These are phyloP conservation scores for Subacronicta megacephala DNA, from an alignment of 2,888 invertebrate species.

Conservation along the genomic window DNA sequence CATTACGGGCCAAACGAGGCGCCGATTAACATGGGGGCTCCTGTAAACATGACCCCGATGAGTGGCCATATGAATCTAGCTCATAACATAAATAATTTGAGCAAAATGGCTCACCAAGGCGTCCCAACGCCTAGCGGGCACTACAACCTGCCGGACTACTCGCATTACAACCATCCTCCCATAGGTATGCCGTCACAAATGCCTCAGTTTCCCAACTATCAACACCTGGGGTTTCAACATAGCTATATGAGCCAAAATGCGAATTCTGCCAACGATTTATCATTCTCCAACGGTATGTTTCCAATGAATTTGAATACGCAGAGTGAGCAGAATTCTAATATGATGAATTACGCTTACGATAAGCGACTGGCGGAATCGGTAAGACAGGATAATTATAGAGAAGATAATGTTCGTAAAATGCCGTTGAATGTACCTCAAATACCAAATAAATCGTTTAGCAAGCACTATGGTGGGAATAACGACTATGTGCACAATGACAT, in stretches of 20 bases:
- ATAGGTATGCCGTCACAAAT: conserved; percentile 67
- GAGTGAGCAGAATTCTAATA: conserved; percentile 54
- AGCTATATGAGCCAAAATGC: conserved; percentile 62
- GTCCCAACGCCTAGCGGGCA: conserved; percentile 61
- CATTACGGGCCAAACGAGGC: conserved; percentile 77
- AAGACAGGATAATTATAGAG: conserved; percentile 32
- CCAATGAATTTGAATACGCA: conserved; percentile 75
- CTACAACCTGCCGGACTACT: conserved; percentile 70
- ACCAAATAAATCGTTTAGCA: conserved; percentile 67
- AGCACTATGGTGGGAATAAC: conserved; percentile 52
- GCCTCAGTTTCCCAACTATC: conserved; percentile 68
- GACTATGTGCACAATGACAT: conserved; percentile 48
- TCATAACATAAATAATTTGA: conserved; percentile 73
- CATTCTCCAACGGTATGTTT: conserved; percentile 68
- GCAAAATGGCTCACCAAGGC: conserved; percentile 70
- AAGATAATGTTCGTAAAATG: conserved; percentile 41
- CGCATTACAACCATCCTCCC: conserved; percentile 65
- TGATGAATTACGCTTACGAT: conserved; percentile 56
- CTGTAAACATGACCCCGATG: conserved; percentile 72
- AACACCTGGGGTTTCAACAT: conserved; percentile 64
- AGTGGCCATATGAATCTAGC: conserved; percentile 67
- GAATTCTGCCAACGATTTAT: conserved; percentile 55
- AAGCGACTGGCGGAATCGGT: conserved; percentile 39
- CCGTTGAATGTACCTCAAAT: conserved; percentile 72
- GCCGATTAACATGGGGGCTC: conserved; percentile 72